Evolutionary conservation across 2,888 invertebrate genomes (phyloP), one percentile per base, ranked within the genome.

Genomic region (Carabus problematicus): DNA sequence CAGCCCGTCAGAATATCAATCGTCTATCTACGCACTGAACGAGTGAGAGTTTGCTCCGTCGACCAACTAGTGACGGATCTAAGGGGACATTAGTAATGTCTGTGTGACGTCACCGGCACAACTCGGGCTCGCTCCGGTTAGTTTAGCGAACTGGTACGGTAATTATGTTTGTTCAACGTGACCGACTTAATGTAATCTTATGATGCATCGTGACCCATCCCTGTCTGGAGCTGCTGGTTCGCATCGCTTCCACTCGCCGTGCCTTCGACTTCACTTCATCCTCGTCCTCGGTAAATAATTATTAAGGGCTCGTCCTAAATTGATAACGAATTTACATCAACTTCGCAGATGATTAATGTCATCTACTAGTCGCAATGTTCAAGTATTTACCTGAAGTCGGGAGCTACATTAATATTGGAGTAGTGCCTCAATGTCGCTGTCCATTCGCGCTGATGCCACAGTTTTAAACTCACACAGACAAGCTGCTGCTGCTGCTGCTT

Each of bases 161-260:
- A 64, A 64, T 64, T 64, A 64, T 64, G 64, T 64, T 64, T 64
- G 56, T 56, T 58, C 56, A 64, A 64, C 64, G 64, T 64, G 64
- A 64, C 64, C 58, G 45, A 56, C 56, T 64, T 56, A 64, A 64
- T 64, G 43, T 47, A 64, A 64, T 64, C 64, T 64, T 64, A 41
- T 52, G 58, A 12, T 29, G 58, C 16, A 58, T 19, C 40, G 16
- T 49, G 40, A 16, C 39, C 62, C 49, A 7, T 19, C n/a, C 61
- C 14, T 19, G 19, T n/a, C 39, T 29, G 19, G 39, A 45, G 8
- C 45, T 29, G 19, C 58, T 16, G 12, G 3, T 54, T 54, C 16
- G 16, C 29, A n/a, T 58, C 58, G 39, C 19, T 52, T 16, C 54
- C n/a, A 52, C 16, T 18, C 29, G 3, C 54, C 54, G 1, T 11